A percentile compares a stretch with the other conserved stretches of the same genome.
Evolutionary conservation across 2,888 invertebrate species (phyloP).

Genomic region (Eilema griseolum): DNA sequence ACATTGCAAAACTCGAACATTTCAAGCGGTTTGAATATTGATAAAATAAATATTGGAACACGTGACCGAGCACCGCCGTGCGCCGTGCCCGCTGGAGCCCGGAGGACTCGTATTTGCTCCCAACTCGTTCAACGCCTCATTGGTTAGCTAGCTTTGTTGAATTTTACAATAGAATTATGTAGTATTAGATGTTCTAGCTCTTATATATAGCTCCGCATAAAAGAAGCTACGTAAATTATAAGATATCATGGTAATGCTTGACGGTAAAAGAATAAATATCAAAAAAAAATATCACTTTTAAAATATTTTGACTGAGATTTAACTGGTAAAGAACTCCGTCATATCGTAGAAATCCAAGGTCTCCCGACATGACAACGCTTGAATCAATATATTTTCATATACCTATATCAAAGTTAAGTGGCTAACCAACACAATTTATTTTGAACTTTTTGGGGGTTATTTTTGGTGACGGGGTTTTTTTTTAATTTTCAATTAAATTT

Average conservation of each 20-base stretch:
- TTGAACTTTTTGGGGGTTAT: too few species aligned
- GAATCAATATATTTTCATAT: too few species aligned
- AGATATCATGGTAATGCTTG: neutral
- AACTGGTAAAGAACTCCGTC: too few species aligned
- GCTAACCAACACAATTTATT: too few species aligned
- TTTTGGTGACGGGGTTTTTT: too few species aligned
- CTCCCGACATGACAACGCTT: too few species aligned
- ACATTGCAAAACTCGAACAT: slow-evolving; percentile 57
- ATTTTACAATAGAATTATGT: slow-evolving; percentile 24
- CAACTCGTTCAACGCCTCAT: slow-evolving; percentile 50
- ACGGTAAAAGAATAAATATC: neutral
- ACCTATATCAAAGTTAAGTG: too few species aligned
- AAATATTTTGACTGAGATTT: too few species aligned
- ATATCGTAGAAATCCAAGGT: too few species aligned
- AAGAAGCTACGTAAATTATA: neutral
- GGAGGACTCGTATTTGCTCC: slow-evolving; percentile 38
- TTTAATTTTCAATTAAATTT: too few species aligned
- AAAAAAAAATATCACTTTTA: too few species aligned
- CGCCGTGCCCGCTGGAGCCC: slow-evolving; percentile 20
- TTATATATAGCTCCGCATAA: neutral
- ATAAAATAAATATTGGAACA: slow-evolving; percentile 79
- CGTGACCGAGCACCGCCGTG: slow-evolving; percentile 62
- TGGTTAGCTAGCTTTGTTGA: slow-evolving; percentile 42
- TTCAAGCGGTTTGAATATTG: slow-evolving; percentile 77
- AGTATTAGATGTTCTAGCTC: neutral